Evolutionary conservation across 2,113 vertebrate species (phyloP).

Genomic region (Larimichthys polyactis): DNA sequence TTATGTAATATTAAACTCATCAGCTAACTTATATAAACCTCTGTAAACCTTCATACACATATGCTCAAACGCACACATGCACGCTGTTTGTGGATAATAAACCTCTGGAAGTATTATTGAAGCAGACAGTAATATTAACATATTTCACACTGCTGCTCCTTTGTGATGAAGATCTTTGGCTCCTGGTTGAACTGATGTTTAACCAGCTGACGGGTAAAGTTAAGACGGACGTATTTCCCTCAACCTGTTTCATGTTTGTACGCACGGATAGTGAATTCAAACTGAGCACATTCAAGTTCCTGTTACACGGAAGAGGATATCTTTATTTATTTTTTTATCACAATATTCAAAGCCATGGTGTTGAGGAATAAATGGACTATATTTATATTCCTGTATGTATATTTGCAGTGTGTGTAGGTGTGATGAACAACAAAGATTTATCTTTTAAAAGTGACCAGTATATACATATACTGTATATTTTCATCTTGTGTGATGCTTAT

Average conservation of each 20-base stretch:
- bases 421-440: slow-evolving; percentile 57
- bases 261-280: slow-evolving; percentile 21
- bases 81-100: slow-evolving; percentile 12
- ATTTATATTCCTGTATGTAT: slow-evolving; percentile 72
- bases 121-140: not conserved
- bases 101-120: slow-evolving; percentile 1
- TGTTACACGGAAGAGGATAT: slow-evolving; percentile 32
- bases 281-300: slow-evolving; percentile 48
- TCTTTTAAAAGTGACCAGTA: slow-evolving; percentile 63
- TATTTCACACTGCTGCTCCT: not conserved
- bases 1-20: not conserved
- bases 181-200: not conserved
- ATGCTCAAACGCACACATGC: not conserved
- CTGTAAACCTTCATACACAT: slow-evolving; percentile 18
- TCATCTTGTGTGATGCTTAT: slow-evolving; percentile 55
- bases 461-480: slow-evolving; percentile 52
- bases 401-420: slow-evolving; percentile 48
- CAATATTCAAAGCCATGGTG: slow-evolving; percentile 63
- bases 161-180: slow-evolving; percentile 1
- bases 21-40: slow-evolving; percentile 8
- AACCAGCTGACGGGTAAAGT: not conserved
- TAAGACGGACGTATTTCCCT: not conserved
- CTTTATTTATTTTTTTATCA: slow-evolving; percentile 70
- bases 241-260: slow-evolving; percentile 22
- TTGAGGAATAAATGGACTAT: slow-evolving; percentile 62